Evolutionary conservation across 2,113 vertebrate species (phyloP), one percentile per base, ranked within the genome.

Genomic region (Chauna torquata): DNA sequence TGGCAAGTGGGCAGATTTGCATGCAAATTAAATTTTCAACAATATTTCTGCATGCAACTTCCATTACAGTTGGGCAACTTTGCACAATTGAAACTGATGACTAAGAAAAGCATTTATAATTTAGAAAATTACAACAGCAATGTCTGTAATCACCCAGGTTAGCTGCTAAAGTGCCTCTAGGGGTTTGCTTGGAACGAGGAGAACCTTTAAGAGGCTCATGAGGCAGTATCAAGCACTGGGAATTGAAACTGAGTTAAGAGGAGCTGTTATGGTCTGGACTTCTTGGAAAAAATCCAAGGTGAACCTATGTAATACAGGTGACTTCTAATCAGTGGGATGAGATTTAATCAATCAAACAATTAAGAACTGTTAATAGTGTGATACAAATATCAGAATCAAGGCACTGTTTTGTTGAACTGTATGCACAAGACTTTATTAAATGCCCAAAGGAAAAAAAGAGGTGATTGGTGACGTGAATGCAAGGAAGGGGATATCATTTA

Each of bases 11-110:
- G 82, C 71, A 95, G 93, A 94, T 96, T 96, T 96, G 93, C 92
- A 96, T 96, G 92, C 93, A 96, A 96, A 97, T 97, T 96, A 96
- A 93, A 96, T 95, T 94, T 96, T 83, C 90, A 88, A 90, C 68
- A 95, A 93, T 94, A 92, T 94, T 95, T 96, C 94, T 94, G 85
- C 82, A 70, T 96, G 94, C 85, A 96, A 90, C 95, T 96, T 97
- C 90, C 85, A 96, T 96, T 96, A 95, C 75, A 93, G 92, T 96
- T 96, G 90, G 95, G 82, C 87, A 96, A 96, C 96, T 97, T 88
- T 88, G 70, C 90, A 81, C 96, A 88, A 88, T 96, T 96, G 94
- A 86, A 96, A 95, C 82, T 92, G 96, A 94, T 96, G 92, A 94
- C 93, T 86, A 94, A 96, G 95, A 95, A 94, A 80, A 88, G 76